These are phyloP conservation scores for Chrysolina oricalcia DNA, from an alignment of 2,888 invertebrate species.

Conservation along the genomic window DNA sequence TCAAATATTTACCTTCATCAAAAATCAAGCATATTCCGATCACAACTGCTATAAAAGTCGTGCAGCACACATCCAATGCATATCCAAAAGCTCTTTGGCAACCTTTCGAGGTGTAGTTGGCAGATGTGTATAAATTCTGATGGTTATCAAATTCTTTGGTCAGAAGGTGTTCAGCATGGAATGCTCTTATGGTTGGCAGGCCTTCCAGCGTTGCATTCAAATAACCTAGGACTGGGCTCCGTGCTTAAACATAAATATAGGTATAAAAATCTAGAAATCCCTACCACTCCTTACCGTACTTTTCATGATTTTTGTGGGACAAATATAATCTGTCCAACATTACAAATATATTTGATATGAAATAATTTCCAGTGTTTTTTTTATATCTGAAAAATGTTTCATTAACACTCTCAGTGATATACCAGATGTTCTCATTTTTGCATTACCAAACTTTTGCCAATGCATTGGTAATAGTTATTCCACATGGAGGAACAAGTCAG, in stretches of 20 bases:
- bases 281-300: no score
- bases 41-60: constrained; percentile 54
- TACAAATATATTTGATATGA: no score
- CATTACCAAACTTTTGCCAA: no score
- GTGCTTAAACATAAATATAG: constrained; percentile 57
- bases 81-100: constrained; percentile 64
- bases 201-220: constrained; percentile 67
- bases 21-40: constrained; percentile 51
- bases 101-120: constrained; percentile 60
- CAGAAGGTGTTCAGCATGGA: constrained; percentile 59
- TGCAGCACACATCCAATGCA: constrained; percentile 61
- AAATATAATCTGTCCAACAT: no score
- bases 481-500: no score
- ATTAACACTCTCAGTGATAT: no score
- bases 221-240: constrained; percentile 66
- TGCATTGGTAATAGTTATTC: no score
- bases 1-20: constrained; percentile 47
- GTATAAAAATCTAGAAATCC: no score
- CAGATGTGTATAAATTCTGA: constrained; percentile 65
- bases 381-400: no score
- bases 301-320: no score
- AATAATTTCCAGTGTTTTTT: no score
- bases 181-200: constrained; percentile 65
- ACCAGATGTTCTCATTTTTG: no score
- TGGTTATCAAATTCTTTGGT: constrained; percentile 64